Evolutionary conservation across 2,113 vertebrate genomes (phyloP), one percentile per base, ranked within the genome.

Genomic region (Limanda limanda): DNA sequence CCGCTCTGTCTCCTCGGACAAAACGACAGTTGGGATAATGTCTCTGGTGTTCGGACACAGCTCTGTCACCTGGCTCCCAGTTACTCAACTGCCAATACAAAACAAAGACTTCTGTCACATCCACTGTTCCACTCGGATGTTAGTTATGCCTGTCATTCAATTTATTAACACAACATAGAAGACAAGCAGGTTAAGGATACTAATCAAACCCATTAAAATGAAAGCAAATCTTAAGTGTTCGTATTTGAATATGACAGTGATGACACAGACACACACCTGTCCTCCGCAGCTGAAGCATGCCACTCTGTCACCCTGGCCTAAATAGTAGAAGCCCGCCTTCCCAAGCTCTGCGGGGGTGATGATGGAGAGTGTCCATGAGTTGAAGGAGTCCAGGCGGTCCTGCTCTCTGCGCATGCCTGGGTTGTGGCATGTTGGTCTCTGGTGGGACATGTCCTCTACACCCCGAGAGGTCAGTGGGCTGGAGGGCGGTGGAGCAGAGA

Each of bases 51-150:
- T 99, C 97, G 1, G 96, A 95, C 60, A 97, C 58, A 0, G 98
- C 97, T 81, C 96, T 94, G 88, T 99, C 98, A n/a, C 98, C 97
- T 0, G 97, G 97, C 69, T 98, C 97, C 98, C 98, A 99, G 91
- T 98, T 98, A 91, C 94, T 96, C 31, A 99, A 90, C 69, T 95
- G 95, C 10, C 79, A 62, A 71, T 5, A 2, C 1, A 68, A 60
- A 58, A 58, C 2, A 35, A 9, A 61, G 75, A 56, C 1, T 7
- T 59, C 14, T 8, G 64, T 60, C 24, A 59, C 27, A 13, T 23
- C 24, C 24, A 24, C 17, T 54, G 18, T 8, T 58, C 40, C 40
- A 42, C 40, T 42, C 40, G 12, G 40, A 42, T 13, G 45, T 14
- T 47, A 47, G 12, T 18, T 20, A 51, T 20, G 13, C 17, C 7